Conservation (phyloP, 2,888 invertebrate species). For the Drosophila pseudotalamancana region DNA sequence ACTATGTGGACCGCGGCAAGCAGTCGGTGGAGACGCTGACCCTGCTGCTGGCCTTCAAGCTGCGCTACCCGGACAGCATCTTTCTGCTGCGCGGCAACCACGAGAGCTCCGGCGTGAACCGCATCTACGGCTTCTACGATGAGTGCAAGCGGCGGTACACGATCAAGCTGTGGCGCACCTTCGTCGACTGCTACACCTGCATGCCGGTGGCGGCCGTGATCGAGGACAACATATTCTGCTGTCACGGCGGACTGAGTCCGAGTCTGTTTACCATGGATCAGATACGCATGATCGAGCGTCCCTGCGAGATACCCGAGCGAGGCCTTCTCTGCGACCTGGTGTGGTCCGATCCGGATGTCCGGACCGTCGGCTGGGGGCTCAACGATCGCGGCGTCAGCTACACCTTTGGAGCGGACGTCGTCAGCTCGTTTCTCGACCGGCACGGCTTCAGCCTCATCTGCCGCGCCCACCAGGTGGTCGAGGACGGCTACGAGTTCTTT, state of each 20-base stretch:
- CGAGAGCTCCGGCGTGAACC: conserved; percentile 98
- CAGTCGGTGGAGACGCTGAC: conserved; percentile 98
- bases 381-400: conserved; percentile 99
- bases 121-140: conserved; percentile 98
- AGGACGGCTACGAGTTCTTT: conserved; percentile 99
- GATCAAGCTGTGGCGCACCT: conserved; percentile 99
- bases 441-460: conserved; percentile 96
- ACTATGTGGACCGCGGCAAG: conserved; percentile 89
- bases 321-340: conserved; percentile 97
- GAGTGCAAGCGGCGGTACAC: conserved; percentile 97
- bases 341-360: conserved; percentile 98
- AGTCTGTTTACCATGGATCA: conserved; percentile 98
- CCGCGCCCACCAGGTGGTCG: conserved; percentile 92
- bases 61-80: conserved; percentile 98
- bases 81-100: conserved; percentile 98
- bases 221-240: conserved; percentile 89
- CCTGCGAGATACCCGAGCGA: conserved; percentile 98
- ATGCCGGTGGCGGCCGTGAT: conserved; percentile 97
- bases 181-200: conserved; percentile 98
- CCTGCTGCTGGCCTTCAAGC: conserved; percentile 97
- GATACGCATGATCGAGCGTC: conserved; percentile 97
- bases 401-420: conserved; percentile 98
- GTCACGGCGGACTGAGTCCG: conserved; percentile 93
- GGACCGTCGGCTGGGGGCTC: conserved; percentile 99
- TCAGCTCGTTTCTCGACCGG: conserved; percentile 98